Percentiles rank a stretch among this genome's conserved stretches.
Evolutionary conservation across 2,888 invertebrate genomes (phyloP).

Genomic region (Ichneumoninae sp.): DNA sequence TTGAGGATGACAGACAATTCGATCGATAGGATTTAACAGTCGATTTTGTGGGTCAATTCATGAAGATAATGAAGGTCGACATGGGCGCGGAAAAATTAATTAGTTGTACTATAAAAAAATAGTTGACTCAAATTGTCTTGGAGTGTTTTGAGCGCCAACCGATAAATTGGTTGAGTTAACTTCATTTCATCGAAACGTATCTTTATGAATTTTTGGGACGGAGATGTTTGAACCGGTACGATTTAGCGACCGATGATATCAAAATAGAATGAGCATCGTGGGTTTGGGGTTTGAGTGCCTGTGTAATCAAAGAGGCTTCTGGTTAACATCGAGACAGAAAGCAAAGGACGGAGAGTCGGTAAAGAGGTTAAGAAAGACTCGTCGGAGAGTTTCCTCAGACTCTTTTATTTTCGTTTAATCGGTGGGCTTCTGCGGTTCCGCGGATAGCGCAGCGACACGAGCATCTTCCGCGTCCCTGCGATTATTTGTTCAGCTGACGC

Average conservation of each 20-base stretch:
- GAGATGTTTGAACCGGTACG: not conserved
- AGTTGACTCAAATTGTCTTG: too few species aligned
- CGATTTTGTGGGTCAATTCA: too few species aligned
- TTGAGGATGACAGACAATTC: too few species aligned
- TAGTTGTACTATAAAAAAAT: too few species aligned
- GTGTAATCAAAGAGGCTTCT: constrained; percentile 60
- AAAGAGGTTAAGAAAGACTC: constrained; percentile 44
- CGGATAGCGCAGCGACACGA: not conserved
- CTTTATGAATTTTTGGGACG: not conserved
- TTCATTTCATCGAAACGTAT: not conserved
- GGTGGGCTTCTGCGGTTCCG: constrained; percentile 11
- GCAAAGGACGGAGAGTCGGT: constrained; percentile 22
- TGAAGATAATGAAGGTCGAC: too few species aligned
- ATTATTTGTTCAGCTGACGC: constrained; percentile 81
- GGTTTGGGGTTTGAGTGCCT: constrained; percentile 29
- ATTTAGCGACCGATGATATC: constrained; percentile 29
- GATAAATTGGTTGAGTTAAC: too few species aligned
- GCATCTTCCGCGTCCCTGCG: constrained; percentile 13
- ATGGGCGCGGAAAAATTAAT: too few species aligned
- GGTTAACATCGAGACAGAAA: constrained; percentile 53
- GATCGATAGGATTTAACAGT: too few species aligned
- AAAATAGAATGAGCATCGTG: constrained; percentile 52
- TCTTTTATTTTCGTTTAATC: constrained; percentile 38
- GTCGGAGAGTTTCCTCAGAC: constrained; percentile 8
- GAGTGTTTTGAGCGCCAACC: too few species aligned